Evolutionary conservation across 2,888 invertebrate species (phyloP).

Genomic region (Nemapogon koenigi): DNA sequence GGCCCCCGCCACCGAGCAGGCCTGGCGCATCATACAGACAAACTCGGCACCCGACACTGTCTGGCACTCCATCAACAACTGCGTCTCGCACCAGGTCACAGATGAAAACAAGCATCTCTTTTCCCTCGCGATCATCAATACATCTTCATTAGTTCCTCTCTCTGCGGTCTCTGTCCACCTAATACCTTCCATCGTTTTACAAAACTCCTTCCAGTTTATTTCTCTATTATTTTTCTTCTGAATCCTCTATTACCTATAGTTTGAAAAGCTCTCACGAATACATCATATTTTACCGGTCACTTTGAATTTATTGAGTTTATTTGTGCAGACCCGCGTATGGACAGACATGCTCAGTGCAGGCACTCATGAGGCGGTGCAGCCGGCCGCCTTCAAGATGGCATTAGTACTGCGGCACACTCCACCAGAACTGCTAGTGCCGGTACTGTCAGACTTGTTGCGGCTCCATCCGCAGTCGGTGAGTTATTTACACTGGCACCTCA

Average conservation of each 20-base stretch:
- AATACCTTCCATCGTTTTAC: no score
- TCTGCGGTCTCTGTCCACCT: no score
- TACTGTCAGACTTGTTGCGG: conserved; percentile 37
- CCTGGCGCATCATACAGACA: conserved; percentile 36
- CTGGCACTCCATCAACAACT: conserved; percentile 51
- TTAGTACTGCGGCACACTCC: conserved; percentile 49
- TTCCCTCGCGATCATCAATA: no score
- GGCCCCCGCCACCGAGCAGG: conserved; percentile 33
- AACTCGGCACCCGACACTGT: conserved; percentile 34
- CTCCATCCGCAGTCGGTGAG: conserved; percentile 44
- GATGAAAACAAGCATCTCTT: no score
- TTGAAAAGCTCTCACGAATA: neutral
- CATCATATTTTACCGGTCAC: neutral
- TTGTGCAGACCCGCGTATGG: conserved; percentile 46
- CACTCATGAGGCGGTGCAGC: conserved; percentile 41
- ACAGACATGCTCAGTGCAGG: conserved; percentile 37
- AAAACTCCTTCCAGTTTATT: conserved; percentile 15
- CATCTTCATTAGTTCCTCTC: no score
- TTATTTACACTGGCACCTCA: no score
- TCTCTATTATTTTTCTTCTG: no score
- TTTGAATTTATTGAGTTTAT: neutral
- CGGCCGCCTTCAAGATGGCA: conserved; percentile 49
- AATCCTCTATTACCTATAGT: no score
- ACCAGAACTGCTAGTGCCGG: conserved; percentile 30
- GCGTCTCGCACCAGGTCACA: conserved; percentile 53